phyloP scores from a whole-genome alignment of 2,888 invertebrate genomes.

The Aphidius colemani region DNA sequence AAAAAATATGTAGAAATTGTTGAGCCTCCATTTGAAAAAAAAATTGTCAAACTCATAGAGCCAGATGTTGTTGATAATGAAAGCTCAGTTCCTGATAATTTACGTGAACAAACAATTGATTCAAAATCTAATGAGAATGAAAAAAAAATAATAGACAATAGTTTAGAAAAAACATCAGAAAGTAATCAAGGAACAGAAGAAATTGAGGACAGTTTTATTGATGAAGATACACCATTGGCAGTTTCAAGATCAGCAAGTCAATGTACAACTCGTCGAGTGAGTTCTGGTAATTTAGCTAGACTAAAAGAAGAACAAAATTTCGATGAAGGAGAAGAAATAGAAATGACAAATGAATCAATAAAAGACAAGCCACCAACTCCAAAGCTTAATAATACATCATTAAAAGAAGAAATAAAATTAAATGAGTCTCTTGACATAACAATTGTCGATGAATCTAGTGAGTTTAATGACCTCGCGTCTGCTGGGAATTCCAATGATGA shows the following conservation, averaged over 20 bases:
- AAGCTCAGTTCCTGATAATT: neutral
- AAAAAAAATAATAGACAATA: slow-evolving; percentile 50
- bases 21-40: slow-evolving; percentile 30
- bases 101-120: slow-evolving; percentile 6
- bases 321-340: slow-evolving; percentile 29
- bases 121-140: slow-evolving; percentile 39
- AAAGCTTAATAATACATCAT: slow-evolving; percentile 10
- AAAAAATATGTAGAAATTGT: slow-evolving; percentile 27
- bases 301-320: slow-evolving; percentile 24
- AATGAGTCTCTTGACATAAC: slow-evolving; percentile 15
- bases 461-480: neutral
- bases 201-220: slow-evolving; percentile 29
- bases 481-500: slow-evolving; percentile 21
- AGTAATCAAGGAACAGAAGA: slow-evolving; percentile 25
- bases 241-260: slow-evolving; percentile 39
- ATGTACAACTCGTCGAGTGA: slow-evolving; percentile 37
- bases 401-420: slow-evolving; percentile 5
- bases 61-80: slow-evolving; percentile 7
- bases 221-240: slow-evolving; percentile 31
- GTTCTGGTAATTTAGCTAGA: slow-evolving; percentile 32
- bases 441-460: slow-evolving; percentile 3
- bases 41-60: slow-evolving; percentile 23
- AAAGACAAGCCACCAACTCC: neutral
- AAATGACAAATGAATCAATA: neutral
- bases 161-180: slow-evolving; percentile 47